Conservation (phyloP, 2,888 invertebrate species). For the Acleris holmiana region DNA sequence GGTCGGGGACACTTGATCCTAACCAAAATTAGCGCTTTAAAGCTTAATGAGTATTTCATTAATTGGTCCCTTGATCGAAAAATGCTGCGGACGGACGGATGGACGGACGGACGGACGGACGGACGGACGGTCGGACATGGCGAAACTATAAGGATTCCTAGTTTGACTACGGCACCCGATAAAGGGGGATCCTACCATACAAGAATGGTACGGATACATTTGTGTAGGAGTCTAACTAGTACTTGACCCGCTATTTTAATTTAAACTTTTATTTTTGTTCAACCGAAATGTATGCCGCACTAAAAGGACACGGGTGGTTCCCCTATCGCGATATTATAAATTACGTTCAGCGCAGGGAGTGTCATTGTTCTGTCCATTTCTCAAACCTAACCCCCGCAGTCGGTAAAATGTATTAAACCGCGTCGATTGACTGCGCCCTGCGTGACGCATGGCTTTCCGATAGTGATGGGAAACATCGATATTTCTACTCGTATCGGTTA, state of each 20-base stretch:
- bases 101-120: too few species aligned
- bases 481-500: background rate
- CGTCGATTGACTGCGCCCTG: conserved; percentile 76
- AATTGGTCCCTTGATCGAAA: too few species aligned
- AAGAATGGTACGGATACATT: too few species aligned
- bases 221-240: too few species aligned
- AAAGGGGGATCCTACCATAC: too few species aligned
- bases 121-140: too few species aligned
- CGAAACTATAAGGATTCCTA: too few species aligned
- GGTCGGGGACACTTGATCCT: too few species aligned
- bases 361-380: conserved; percentile 67
- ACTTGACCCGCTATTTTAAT: background rate
- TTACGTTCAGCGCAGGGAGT: conserved; percentile 66
- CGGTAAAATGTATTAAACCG: conserved; percentile 67
- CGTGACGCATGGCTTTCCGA: conserved; percentile 59
- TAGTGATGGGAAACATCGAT: conserved; percentile 44
- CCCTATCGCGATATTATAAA: conserved; percentile 69
- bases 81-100: too few species aligned
- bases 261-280: background rate
- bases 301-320: conserved; percentile 53
- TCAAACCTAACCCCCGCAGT: conserved; percentile 45
- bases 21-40: too few species aligned
- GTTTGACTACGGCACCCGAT: too few species aligned
- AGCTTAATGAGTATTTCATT: too few species aligned
- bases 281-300: conserved; percentile 9